These are phyloP conservation scores for Thalassoma bifasciatum DNA, from an alignment of 2,113 vertebrate genomes.

Conservation along the genomic window DNA sequence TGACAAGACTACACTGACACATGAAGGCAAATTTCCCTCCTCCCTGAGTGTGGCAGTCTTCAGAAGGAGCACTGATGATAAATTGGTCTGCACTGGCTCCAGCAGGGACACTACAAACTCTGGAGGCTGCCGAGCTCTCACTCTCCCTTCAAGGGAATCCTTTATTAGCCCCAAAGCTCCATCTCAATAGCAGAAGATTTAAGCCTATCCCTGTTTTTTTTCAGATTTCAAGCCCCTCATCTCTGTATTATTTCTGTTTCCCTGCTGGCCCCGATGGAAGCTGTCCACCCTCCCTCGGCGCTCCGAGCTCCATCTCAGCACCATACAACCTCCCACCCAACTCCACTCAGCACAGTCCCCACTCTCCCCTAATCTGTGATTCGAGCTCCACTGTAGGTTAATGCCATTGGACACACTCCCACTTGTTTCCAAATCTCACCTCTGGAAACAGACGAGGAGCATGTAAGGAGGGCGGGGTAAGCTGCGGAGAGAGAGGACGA, in stretches of 20 bases:
- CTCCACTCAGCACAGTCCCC: conserved; percentile 55
- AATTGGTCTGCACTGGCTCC: conserved; percentile 49
- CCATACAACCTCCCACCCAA: conserved; percentile 71
- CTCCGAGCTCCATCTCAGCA: conserved; percentile 55
- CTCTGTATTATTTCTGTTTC: conserved; percentile 64
- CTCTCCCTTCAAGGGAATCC: conserved; percentile 67
- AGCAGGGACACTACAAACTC: conserved; percentile 55
- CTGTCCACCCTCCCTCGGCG: conserved; percentile 66
- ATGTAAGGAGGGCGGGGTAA: conserved; percentile 67
- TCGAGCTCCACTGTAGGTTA: conserved; percentile 76
- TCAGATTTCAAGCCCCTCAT: conserved; percentile 66
- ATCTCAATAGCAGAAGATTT: conserved; percentile 68
- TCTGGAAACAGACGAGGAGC: conserved; percentile 71
- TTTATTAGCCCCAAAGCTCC: conserved; percentile 71
- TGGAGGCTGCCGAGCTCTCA: conserved; percentile 52
- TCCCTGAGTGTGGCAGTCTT: conserved; percentile 44
- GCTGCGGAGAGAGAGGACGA: conserved; percentile 48
- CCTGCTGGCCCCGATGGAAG: conserved; percentile 67
- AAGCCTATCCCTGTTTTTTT: conserved; percentile 68
- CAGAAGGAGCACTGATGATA: conserved; percentile 49
- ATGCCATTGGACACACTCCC: conserved; percentile 83
- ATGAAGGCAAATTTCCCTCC: conserved; percentile 44
- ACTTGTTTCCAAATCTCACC: conserved; percentile 70
- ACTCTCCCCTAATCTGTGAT: conserved; percentile 72
- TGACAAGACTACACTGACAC: conserved; percentile 42